Percentiles rank a stretch among this genome's conserved stretches.
These are phyloP conservation scores for Cryptomyrus ogoouensis DNA, from an alignment of 2,113 vertebrate species.

Conservation along the genomic window DNA sequence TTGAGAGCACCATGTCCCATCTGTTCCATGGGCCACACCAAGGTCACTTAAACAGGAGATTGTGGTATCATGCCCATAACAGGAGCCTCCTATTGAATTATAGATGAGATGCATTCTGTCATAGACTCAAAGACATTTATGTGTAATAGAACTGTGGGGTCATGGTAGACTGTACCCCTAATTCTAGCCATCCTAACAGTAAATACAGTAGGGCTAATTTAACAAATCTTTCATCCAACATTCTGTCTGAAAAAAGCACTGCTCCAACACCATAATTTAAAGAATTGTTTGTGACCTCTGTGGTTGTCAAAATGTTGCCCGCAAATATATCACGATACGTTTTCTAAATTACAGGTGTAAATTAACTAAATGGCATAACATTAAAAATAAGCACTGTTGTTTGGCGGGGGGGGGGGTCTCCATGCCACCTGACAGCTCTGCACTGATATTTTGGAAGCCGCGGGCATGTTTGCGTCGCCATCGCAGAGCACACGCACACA, in stretches of 20 bases:
- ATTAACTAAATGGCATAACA: not conserved
- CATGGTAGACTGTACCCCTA: not conserved
- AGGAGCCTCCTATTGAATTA: slow-evolving; percentile 18
- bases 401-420: no score
- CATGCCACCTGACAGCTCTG: not conserved
- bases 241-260: not conserved
- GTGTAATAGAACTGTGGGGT: not conserved
- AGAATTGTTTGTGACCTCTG: not conserved
- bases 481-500: not conserved
- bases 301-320: not conserved
- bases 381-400: not conserved
- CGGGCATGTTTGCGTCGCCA: not conserved
- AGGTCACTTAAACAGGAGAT: slow-evolving; percentile 8
- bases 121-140: slow-evolving; percentile 16
- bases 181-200: not conserved
- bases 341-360: not conserved
- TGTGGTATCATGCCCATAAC: slow-evolving; percentile 5
- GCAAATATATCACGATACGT: not conserved
- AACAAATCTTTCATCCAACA: not conserved
- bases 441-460: not conserved
- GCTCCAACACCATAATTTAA: not conserved
- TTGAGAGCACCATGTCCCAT: not conserved
- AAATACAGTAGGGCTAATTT: not conserved
- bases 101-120: slow-evolving; percentile 22
- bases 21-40: not conserved